phyloP scores from a whole-genome alignment of 64 coral and sea anemone species.

The Stichodactyla helianthus region DNA sequence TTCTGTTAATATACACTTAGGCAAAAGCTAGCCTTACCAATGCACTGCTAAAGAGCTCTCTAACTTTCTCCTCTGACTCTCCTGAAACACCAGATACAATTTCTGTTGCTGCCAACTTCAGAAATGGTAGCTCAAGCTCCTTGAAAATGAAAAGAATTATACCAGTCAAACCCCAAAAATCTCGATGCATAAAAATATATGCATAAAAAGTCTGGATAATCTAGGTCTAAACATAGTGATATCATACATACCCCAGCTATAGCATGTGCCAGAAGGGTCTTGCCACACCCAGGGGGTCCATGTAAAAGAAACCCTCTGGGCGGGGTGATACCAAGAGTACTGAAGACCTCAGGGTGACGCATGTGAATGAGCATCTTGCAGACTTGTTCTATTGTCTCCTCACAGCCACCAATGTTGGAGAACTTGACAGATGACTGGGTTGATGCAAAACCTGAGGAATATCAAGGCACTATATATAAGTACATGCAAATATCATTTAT shows the following conservation, averaged over 20 bases:
- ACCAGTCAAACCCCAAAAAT: too few species aligned
- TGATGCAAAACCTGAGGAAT: conserved; percentile 52
- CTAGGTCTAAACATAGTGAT: too few species aligned
- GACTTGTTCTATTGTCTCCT: conserved; percentile 75
- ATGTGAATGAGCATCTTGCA: conserved; percentile 91
- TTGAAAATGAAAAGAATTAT: not conserved
- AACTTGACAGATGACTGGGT: conserved; percentile 67
- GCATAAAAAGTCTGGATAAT: too few species aligned
- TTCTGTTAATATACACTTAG: too few species aligned
- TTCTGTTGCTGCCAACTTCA: conserved; percentile 87
- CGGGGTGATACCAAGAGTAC: conserved; percentile 77
- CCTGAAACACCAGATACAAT: conserved; percentile 98
- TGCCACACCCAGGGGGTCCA: conserved; percentile 97
- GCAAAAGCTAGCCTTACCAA: conserved; percentile 44
- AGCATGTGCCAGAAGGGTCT: conserved; percentile 90
- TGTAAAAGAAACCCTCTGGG: conserved; percentile 95
- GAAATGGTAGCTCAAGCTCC: conserved; percentile 86
- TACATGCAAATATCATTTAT: not conserved
- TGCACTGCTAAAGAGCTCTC: conserved; percentile 83
- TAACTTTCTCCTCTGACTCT: conserved; percentile 90
- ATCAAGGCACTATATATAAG: not conserved
- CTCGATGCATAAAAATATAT: too few species aligned
- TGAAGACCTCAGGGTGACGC: conserved; percentile 91
- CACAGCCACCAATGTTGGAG: conserved; percentile 87
- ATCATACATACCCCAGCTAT: conserved; percentile 79